Evolutionary conservation across 2,113 vertebrate species (phyloP).

Genomic region (Etheostoma spectabile): DNA sequence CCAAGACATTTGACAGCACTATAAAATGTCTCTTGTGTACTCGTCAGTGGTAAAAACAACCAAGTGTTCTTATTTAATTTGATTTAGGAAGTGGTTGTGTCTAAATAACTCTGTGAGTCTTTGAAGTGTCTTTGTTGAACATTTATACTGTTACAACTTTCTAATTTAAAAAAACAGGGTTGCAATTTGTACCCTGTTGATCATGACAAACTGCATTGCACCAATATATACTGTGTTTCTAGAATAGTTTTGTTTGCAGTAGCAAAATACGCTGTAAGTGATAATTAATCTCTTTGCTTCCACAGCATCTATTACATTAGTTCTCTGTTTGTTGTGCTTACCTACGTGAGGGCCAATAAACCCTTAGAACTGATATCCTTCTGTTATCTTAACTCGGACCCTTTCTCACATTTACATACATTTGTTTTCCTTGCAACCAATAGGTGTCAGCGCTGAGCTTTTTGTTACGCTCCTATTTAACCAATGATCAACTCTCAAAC

Average conservation of each 20-base stretch:
- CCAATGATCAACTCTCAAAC: not conserved
- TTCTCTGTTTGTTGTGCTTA: constrained; percentile 45
- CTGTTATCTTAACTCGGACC: not conserved
- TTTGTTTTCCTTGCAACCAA: constrained; percentile 28
- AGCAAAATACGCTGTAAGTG: constrained; percentile 30
- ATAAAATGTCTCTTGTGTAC: constrained; percentile 17
- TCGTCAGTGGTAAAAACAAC: constrained; percentile 18
- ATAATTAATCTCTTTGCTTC: constrained; percentile 29
- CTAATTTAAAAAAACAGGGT: constrained; percentile 24
- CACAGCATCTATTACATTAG: not conserved
- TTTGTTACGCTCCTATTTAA: not conserved
- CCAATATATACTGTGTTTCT: constrained; percentile 37
- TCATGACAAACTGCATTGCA: constrained; percentile 35
- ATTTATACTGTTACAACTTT: constrained; percentile 9
- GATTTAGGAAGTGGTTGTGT: constrained; percentile 20
- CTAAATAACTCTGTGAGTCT: constrained; percentile 8
- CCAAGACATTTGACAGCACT: not conserved
- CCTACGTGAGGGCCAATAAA: constrained; percentile 50
- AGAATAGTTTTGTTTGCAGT: constrained; percentile 25
- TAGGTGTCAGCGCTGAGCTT: constrained; percentile 68
- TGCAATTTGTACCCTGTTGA: constrained; percentile 24
- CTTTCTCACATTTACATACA: not conserved
- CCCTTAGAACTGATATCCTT: constrained; percentile 5
- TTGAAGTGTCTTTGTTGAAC: constrained; percentile 25
- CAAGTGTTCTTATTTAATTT: constrained; percentile 49